Percentiles rank a stretch among this genome's conserved stretches.
phyloP scores from a whole-genome alignment of 2,888 invertebrate species.

The Dicycla oo region DNA sequence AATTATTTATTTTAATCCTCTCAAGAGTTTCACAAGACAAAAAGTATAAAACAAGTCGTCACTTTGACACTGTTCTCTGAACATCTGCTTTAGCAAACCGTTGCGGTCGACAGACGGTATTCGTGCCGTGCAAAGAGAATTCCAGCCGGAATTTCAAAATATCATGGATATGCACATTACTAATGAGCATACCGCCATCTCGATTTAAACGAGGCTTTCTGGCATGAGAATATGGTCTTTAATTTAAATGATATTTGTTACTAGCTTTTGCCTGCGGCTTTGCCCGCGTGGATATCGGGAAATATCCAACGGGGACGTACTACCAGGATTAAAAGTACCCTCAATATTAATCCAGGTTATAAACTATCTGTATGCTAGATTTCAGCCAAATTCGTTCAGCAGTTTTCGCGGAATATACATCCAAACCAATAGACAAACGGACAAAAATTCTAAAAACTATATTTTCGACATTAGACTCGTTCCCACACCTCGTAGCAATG shows the following conservation, averaged over 20 bases:
- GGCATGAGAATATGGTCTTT: constrained; percentile 21
- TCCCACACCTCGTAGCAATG: too few species aligned
- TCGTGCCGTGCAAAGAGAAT: constrained; percentile 27
- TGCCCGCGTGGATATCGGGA: too few species aligned
- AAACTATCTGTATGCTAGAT: too few species aligned
- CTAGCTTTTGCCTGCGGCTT: too few species aligned
- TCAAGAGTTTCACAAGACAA: neutral
- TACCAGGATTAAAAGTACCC: too few species aligned
- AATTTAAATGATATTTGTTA: constrained; percentile 29
- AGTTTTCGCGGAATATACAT: too few species aligned
- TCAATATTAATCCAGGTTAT: too few species aligned
- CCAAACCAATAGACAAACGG: too few species aligned
- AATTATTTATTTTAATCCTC: neutral
- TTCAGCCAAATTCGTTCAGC: too few species aligned
- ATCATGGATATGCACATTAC: constrained; percentile 43
- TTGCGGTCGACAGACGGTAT: constrained; percentile 30
- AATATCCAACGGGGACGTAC: too few species aligned
- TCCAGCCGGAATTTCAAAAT: constrained; percentile 46
- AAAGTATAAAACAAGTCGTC: constrained; percentile 16
- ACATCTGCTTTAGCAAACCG: constrained; percentile 32
- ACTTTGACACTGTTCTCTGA: neutral
- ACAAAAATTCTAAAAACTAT: too few species aligned
- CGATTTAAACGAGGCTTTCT: constrained; percentile 26
- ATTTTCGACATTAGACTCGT: too few species aligned
- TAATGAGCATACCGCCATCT: constrained; percentile 50